Percentiles rank a stretch among this genome's conserved stretches.
Conservation (phyloP, 2,888 invertebrate genomes). For the Atrina japonica region DNA sequence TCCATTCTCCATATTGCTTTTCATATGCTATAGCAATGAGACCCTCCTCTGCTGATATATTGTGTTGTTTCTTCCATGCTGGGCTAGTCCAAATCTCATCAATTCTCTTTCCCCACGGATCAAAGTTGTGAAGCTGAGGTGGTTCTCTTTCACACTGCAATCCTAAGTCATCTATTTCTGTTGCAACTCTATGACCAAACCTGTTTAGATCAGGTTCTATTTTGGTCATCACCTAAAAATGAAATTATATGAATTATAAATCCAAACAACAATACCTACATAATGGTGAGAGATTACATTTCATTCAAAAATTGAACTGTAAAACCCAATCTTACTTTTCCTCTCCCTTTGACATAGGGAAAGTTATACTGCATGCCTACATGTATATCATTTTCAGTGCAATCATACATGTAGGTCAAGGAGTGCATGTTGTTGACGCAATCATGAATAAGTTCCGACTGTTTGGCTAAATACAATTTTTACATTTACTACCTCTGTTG, state of each 20-base stretch:
- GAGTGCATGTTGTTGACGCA: no score
- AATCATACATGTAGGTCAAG: no score
- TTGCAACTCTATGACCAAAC: constrained; percentile 82
- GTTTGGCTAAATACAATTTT: no score
- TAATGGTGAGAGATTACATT: no score
- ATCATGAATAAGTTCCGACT: no score
- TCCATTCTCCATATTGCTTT: constrained; percentile 78
- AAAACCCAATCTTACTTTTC: no score
- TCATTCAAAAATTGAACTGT: no score
- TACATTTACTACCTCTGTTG: no score
- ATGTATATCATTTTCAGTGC: no score
- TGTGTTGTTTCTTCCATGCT: constrained; percentile 83
- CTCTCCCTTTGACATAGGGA: no score
- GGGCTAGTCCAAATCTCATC: constrained; percentile 82
- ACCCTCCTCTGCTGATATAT: constrained; percentile 83
- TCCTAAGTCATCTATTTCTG: constrained; percentile 81
- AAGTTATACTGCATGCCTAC: no score
- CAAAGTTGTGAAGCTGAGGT: constrained; percentile 81
- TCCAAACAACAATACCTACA: neutral
- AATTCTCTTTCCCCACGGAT: constrained; percentile 83
- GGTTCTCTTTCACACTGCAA: constrained; percentile 82
- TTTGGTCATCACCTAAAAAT: neutral
- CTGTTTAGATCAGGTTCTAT: constrained; percentile 80
- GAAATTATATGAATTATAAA: neutral
- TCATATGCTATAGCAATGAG: constrained; percentile 82